phyloP scores from a whole-genome alignment of 1,140 invertebrate species.

The Asobara japonica region DNA sequence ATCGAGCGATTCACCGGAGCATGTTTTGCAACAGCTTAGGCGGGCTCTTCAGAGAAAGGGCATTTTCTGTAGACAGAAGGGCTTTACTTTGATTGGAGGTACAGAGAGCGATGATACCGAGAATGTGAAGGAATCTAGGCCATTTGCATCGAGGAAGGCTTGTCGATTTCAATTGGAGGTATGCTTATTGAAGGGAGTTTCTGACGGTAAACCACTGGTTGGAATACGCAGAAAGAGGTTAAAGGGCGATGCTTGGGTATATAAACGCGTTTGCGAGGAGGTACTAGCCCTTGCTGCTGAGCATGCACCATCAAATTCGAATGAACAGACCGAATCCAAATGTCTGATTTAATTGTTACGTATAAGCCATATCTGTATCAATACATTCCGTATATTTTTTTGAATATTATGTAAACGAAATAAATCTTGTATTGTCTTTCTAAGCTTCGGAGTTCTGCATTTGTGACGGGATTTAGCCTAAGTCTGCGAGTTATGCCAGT shows the following conservation, averaged over 20 bases:
- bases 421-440: background rate
- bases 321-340: slow-evolving; percentile 50
- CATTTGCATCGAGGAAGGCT: slow-evolving; percentile 57
- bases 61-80: slow-evolving; percentile 76
- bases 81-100: slow-evolving; percentile 75
- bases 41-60: slow-evolving; percentile 74
- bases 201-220: slow-evolving; percentile 63
- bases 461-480: too few relatives aligned
- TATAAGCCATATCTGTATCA: too few relatives aligned
- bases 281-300: slow-evolving; percentile 73
- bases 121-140: slow-evolving; percentile 41
- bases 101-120: slow-evolving; percentile 54
- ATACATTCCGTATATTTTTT: background rate
- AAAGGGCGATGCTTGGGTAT: slow-evolving; percentile 86
- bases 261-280: slow-evolving; percentile 88
- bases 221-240: slow-evolving; percentile 82
- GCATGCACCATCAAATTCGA: slow-evolving; percentile 45
- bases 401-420: too few relatives aligned
- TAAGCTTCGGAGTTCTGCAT: background rate
- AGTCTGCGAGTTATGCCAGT: too few relatives aligned
- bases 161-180: slow-evolving; percentile 86
- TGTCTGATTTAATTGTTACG: slow-evolving; percentile 49
- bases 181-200: slow-evolving; percentile 68
- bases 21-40: slow-evolving; percentile 72
- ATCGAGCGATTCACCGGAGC: slow-evolving; percentile 72